Base-by-base conservation (phyloP, 2,797 vertebrate species). In the Otus scops region DNA sequence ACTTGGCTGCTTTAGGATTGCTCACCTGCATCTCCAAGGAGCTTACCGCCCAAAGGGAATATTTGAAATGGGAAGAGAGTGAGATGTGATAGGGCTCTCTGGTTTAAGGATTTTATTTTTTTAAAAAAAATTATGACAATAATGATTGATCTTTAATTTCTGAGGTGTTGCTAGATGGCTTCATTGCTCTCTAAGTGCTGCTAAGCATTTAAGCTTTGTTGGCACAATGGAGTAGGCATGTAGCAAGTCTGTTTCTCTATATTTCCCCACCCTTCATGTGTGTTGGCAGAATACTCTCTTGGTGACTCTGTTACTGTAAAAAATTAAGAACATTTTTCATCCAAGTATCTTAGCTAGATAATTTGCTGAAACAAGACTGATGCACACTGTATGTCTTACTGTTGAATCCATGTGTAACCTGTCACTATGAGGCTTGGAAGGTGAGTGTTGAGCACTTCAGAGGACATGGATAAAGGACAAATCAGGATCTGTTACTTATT, bases 111-210 rank as follows among this genome's bases (percentile, higher is more conserved):
- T 16, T 38, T 19, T 10, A 8, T 9, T 6, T 27, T 17, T 54
- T 57, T 53, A n/a, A n/a, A n/a, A n/a, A n/a, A 8, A 48, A 30
- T 4, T 13, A 4, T 5, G 1, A 24, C 0, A 43, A 30, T 28
- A 69, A 36, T 17, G 9, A 41, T 34, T 64, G 6, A 1, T 19
- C 10, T 47, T 65, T 34, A 3, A 45, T 41, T 57, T 67, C 28
- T 17, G 15, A 41, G 22, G 26, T 39, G 6, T 7, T 67, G 10
- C 68, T 53, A 36, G 56, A n/a, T 80, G 43, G 30, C 13, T 83
- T 88, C 14, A 3, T 23, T 34, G 14, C 17, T 60, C 10, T 64
- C 6, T 24, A 43, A 43, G 16, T 61, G 27, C 23, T 83, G 26
- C 21, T 20, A 50, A 56, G 22, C 1, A 2, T 50, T 73, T 60